Evolutionary conservation across 2,113 vertebrate genomes (phyloP).

Genomic region (Trogon surrucura): DNA sequence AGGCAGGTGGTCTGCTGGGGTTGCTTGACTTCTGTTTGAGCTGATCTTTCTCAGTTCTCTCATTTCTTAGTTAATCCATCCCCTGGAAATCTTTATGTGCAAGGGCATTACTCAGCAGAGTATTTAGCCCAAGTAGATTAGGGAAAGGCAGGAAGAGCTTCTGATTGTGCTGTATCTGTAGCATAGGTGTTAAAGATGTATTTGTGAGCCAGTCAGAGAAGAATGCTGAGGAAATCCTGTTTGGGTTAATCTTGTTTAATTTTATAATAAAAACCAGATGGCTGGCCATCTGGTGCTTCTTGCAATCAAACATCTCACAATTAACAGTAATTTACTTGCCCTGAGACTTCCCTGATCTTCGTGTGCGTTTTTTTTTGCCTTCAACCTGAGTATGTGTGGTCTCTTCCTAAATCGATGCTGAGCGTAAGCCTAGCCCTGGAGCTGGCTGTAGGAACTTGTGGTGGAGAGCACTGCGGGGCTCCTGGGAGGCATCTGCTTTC

Average conservation of each 20-base stretch:
- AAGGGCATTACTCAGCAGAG: not conserved
- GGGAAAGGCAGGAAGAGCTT: conserved; percentile 24
- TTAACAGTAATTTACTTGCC: conserved; percentile 69
- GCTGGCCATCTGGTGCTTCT: conserved; percentile 62
- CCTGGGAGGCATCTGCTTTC: not conserved
- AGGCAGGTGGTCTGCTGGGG: not conserved
- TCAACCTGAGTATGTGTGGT: conserved; percentile 56
- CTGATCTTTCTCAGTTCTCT: not conserved
- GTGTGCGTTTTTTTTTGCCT: not conserved
- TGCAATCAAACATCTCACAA: conserved; percentile 71
- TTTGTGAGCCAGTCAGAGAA: conserved; percentile 57
- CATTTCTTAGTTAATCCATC: not conserved
- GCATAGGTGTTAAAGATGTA: conserved; percentile 53
- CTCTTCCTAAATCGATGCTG: not conserved
- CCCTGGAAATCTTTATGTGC: not conserved
- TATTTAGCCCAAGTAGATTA: not conserved
- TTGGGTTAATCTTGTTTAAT: conserved; percentile 71
- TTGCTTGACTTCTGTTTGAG: not conserved
- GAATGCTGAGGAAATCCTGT: conserved; percentile 67
- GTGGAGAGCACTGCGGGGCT: not conserved
- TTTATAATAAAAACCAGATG: conserved; percentile 69
- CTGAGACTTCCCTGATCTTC: conserved; percentile 42
- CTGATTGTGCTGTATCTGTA: conserved; percentile 23
- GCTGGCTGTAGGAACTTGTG: not conserved
- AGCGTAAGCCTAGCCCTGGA: not conserved